phyloP scores from a whole-genome alignment of 2,113 vertebrate species.

The Tragelaphus imberbis region DNA sequence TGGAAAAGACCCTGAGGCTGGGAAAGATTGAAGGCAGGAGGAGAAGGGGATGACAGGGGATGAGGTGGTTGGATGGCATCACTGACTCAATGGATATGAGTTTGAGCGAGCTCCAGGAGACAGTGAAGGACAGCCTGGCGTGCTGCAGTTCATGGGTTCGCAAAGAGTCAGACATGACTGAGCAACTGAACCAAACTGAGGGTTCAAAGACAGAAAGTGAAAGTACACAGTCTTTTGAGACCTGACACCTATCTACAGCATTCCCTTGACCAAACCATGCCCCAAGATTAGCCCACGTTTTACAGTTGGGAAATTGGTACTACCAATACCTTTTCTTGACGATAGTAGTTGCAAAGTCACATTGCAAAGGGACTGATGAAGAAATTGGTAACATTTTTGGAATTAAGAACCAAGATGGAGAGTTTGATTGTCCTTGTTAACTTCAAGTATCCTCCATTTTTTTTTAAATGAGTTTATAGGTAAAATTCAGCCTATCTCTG shows the following conservation, averaged over 20 bases:
- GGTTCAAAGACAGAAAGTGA: neutral
- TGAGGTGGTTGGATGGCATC: neutral
- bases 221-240: neutral
- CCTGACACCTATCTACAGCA: too few species aligned
- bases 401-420: neutral
- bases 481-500: neutral
- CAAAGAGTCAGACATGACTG: neutral
- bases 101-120: neutral
- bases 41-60: neutral
- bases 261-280: neutral
- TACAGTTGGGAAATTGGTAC: neutral
- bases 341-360: neutral
- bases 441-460: rapidly evolving
- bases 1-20: neutral
- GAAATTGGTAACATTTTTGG: neutral
- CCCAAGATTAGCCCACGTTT: neutral
- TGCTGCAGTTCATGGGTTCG: neutral
- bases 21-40: neutral
- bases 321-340: too few species aligned
- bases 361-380: neutral
- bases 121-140: neutral
- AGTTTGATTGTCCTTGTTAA: neutral
- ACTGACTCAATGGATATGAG: neutral
- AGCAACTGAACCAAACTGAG: neutral
- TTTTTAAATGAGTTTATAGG: neutral